Evolutionary conservation across 2,888 invertebrate species (phyloP), one percentile per base, ranked within the genome.

Genomic region (Dynastes tityus): DNA sequence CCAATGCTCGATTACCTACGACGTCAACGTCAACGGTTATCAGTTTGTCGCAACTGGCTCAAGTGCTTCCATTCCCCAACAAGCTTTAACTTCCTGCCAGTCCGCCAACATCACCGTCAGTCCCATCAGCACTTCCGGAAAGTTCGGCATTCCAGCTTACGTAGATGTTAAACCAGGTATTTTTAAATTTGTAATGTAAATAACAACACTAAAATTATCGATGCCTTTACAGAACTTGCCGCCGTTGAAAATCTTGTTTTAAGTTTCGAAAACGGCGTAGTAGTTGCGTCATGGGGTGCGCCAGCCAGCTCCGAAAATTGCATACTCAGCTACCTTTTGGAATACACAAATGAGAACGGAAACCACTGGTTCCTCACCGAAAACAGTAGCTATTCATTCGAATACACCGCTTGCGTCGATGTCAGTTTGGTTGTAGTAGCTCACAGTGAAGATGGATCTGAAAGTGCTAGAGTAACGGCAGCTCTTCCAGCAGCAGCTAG

Each of bases 271-370:
- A 16, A 22, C 9, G 22, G 22, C n/a, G 37, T 11, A 40, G 11
- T 76, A 4, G 37, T 13, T 6, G 76, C 67, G 13, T 37, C 65
- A 0, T 76, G 76, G 76, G 67, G 53, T 6, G 55, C 53, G 3
- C 76, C 76, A 5, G 65, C 2, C 16, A 5, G 49, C n/a, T 16
- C 76, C 22, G 63, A 63, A 4, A 5, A 40, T 9, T 76, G 76
- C 51, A 51, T 27, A 9, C 65, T 76, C 11, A 76, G 65, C 29
- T 76, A 76, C 32, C 51, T 64, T 3, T 5, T 76, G 29, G 64
- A 65, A 32, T 51, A 64, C 13, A 32, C 45, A 9, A 37, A 63
- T 5, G 76, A 32, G 9, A 27, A 13, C 8, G 75, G 75, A 13
- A n/a, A n/a, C 16, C 49, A 65, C 45, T 16, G 9, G 45, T 63